These are phyloP conservation scores for Tenebrosternarchus preto DNA, from an alignment of 2,113 vertebrate genomes.

Conservation along the genomic window DNA sequence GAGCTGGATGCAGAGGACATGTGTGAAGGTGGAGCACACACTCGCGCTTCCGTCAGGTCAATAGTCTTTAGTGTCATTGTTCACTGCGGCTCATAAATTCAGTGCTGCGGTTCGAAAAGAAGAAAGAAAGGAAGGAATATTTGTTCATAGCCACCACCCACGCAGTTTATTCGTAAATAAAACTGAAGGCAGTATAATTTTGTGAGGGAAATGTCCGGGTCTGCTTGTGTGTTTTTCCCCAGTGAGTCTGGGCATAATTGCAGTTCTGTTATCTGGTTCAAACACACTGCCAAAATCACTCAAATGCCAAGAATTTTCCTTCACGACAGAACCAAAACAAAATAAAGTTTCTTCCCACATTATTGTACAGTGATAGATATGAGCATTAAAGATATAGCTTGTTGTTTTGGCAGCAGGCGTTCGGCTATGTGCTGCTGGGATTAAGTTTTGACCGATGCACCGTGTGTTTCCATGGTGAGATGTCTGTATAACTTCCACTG, in stretches of 20 bases:
- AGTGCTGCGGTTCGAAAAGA: too few species aligned
- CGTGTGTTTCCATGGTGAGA: background rate
- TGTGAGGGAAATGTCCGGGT: background rate
- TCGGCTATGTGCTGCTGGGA: background rate
- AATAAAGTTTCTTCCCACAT: background rate
- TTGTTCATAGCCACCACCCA: background rate
- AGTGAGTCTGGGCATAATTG: background rate
- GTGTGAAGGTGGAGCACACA: background rate
- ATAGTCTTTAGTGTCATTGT: background rate
- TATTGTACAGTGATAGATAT: background rate
- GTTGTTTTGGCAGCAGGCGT: constrained; percentile 3
- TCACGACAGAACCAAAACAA: background rate
- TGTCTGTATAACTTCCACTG: too few species aligned
- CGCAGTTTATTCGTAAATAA: background rate
- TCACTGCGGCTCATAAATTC: background rate
- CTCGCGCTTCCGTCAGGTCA: background rate
- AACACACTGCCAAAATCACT: background rate
- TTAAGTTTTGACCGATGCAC: background rate
- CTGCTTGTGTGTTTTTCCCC: background rate
- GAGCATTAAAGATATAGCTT: constrained; percentile 3
- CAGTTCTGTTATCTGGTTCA: constrained; percentile 13
- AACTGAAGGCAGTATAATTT: background rate
- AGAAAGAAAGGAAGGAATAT: background rate
- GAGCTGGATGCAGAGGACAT: background rate
- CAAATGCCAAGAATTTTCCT: background rate